phyloP scores from a whole-genome alignment of 2,113 vertebrate species.

The Falcunculus frontatus region DNA sequence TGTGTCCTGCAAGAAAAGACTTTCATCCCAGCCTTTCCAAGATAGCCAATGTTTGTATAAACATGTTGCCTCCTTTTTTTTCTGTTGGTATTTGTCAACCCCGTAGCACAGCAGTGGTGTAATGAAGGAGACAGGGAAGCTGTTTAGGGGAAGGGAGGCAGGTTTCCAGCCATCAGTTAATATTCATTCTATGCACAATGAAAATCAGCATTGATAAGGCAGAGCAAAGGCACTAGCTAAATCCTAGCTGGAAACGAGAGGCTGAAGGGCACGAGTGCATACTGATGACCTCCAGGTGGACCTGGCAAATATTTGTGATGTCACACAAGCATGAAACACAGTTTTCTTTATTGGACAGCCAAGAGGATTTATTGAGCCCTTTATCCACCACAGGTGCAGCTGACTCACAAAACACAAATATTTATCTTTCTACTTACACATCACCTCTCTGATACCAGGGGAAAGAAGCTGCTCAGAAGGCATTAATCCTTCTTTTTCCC shows the following conservation, averaged over 20 bases:
- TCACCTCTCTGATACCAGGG: background rate
- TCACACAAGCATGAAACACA: conserved; percentile 24
- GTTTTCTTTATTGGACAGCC: conserved; percentile 53
- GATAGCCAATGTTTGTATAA: background rate
- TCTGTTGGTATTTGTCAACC: background rate
- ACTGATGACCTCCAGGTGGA: conserved; percentile 18
- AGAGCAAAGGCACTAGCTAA: background rate
- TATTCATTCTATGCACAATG: background rate
- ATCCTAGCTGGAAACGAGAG: background rate
- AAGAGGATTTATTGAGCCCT: conserved; percentile 49
- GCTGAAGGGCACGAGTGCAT: conserved; percentile 21
- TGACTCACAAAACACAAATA: conserved; percentile 55
- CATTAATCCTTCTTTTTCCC: background rate
- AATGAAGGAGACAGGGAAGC: background rate
- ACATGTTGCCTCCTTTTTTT: background rate
- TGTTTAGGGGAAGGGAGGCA: background rate
- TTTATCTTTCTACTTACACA: conserved; percentile 55
- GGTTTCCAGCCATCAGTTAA: background rate
- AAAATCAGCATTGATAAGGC: background rate
- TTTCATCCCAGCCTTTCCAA: background rate
- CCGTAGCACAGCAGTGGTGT: background rate
- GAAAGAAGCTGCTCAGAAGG: conserved; percentile 19
- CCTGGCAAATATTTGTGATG: conserved; percentile 45
- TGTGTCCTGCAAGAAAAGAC: background rate
- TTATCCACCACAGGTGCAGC: conserved; percentile 30